A percentile compares a stretch with the other conserved stretches of the same genome.
Evolutionary conservation across 1,140 invertebrate species (phyloP).

Genomic region (Spodoptera frugiperda): DNA sequence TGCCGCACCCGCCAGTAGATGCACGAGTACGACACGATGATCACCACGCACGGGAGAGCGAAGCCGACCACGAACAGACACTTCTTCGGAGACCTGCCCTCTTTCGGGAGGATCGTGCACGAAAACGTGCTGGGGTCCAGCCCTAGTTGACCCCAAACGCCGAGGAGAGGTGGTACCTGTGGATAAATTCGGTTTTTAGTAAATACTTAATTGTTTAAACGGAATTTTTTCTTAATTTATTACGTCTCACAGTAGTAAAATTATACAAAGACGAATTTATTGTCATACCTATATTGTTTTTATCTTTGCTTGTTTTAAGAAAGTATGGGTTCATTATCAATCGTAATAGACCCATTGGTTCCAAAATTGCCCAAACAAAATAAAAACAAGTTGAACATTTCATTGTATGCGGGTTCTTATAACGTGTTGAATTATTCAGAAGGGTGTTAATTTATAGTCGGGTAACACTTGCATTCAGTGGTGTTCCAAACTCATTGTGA

Average conservation of each 20-base stretch:
- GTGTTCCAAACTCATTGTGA: background rate
- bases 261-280: too few species aligned
- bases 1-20: slow-evolving; percentile 93
- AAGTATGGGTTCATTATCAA: background rate
- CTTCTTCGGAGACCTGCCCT: slow-evolving; percentile 93
- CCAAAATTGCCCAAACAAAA: background rate
- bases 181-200: slow-evolving; percentile 44
- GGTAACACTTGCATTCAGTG: background rate
- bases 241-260: too few species aligned
- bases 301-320: too few species aligned
- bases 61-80: slow-evolving; percentile 94
- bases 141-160: slow-evolving; percentile 94
- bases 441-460: slow-evolving; percentile 23
- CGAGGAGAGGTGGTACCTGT: slow-evolving; percentile 91
- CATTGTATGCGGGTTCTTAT: slow-evolving; percentile 25
- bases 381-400: slow-evolving; percentile 8
- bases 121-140: slow-evolving; percentile 92
- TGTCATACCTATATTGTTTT: too few species aligned
- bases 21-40: slow-evolving; percentile 93
- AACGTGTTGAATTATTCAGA: slow-evolving; percentile 26
- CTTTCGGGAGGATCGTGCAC: slow-evolving; percentile 93
- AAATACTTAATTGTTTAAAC: too few species aligned
- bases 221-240: too few species aligned
- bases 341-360: background rate
- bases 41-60: slow-evolving; percentile 92